A percentile compares a stretch with the other conserved stretches of the same genome.
These are phyloP conservation scores for Epistrophe grossulariae DNA, from an alignment of 2,888 invertebrate species.

Conservation along the genomic window DNA sequence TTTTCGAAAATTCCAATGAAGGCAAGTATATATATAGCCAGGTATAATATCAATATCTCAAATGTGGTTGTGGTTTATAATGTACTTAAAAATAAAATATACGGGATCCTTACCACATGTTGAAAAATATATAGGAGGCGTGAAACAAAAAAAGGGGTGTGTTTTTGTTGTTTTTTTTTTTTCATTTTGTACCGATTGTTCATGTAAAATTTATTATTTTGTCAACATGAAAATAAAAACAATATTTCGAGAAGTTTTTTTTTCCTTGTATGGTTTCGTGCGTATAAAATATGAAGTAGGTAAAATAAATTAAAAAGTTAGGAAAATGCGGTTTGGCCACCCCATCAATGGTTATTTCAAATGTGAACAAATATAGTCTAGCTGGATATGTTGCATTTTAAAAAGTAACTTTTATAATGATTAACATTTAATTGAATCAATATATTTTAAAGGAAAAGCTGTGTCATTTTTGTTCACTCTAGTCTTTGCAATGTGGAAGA, in stretches of 20 bases:
- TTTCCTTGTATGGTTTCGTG: background rate
- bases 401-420: too few relatives aligned
- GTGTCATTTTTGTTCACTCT: too few relatives aligned
- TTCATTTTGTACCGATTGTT: background rate
- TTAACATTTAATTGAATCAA: too few relatives aligned
- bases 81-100: background rate
- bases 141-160: background rate
- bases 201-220: background rate
- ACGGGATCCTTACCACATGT: conserved; percentile 8
- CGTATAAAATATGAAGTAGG: background rate
- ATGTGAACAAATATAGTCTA: too few relatives aligned
- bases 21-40: background rate
- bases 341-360: too few relatives aligned
- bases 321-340: too few relatives aligned
- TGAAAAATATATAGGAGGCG: background rate
- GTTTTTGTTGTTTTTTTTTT: background rate
- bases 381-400: too few relatives aligned
- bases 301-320: background rate
- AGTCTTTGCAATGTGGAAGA: too few relatives aligned
- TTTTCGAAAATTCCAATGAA: background rate
- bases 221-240: conserved; percentile 1
- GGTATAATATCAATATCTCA: background rate
- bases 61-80: background rate
- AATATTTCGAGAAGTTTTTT: background rate
- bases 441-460: too few relatives aligned